Conservation (phyloP, 1,140 invertebrate genomes). For the Leptinotarsa defecta region DNA sequence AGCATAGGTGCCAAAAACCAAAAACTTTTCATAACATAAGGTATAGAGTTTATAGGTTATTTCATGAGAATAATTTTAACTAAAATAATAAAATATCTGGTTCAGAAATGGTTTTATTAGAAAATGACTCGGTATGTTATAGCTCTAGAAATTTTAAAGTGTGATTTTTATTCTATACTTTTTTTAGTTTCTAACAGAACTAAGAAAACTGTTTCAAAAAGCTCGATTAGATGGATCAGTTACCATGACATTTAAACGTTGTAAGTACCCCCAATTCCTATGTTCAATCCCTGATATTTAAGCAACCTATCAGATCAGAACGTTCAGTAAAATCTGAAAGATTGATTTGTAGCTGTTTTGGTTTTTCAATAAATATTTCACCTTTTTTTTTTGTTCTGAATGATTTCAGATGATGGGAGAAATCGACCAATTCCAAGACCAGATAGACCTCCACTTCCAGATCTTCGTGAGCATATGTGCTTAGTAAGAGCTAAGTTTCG, state of each 20-base stretch:
- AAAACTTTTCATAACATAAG: too few relatives aligned
- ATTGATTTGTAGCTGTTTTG: too few relatives aligned
- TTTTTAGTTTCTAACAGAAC: slow-evolving; percentile 69
- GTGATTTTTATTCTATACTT: slow-evolving; percentile 31
- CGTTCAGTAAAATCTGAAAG: too few relatives aligned
- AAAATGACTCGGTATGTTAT: slow-evolving; percentile 67
- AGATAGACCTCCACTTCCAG: slow-evolving; percentile 62
- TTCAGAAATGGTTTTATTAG: slow-evolving; percentile 67
- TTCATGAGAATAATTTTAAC: too few relatives aligned
- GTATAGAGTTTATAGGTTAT: too few relatives aligned
- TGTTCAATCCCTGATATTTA: too few relatives aligned
- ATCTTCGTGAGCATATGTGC: slow-evolving; percentile 73
- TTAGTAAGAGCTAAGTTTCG: slow-evolving; percentile 71
- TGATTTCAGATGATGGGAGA: slow-evolving; percentile 70
- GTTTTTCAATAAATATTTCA: too few relatives aligned
- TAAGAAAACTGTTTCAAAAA: slow-evolving; percentile 71
- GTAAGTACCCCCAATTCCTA: slow-evolving; percentile 58
- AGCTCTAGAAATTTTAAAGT: background rate
- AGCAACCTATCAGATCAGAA: too few relatives aligned
- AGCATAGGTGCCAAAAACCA: too few relatives aligned
- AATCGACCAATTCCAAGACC: slow-evolving; percentile 70
- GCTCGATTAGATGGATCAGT: slow-evolving; percentile 66
- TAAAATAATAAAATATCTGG: background rate
- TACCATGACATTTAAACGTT: slow-evolving; percentile 71
- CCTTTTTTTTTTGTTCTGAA: too few relatives aligned